Base-by-base conservation (phyloP, 2,797 vertebrate genomes). In the Propithecus deckenii region DNA sequence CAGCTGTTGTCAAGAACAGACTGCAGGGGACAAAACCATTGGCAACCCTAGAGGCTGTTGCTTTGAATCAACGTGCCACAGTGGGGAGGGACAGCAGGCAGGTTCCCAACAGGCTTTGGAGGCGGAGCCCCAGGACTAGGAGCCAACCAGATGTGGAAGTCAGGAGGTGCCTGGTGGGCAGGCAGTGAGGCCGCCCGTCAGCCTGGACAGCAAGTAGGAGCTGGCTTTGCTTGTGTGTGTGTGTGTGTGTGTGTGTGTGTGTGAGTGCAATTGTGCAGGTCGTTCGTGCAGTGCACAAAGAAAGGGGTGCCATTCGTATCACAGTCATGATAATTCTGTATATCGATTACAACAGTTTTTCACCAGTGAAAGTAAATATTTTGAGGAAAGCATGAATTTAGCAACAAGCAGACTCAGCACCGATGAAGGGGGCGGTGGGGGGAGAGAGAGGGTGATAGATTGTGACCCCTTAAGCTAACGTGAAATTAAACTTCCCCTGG, bases 381-480 rank as follows among this genome's bases (percentile, higher is more conserved):
- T 75, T 65, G 65, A 85, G 46, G 52, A 84, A 86, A 84, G 63
- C 22, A 7, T 38, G 2, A 1, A 20, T 43, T 76, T 76, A 41
- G 57, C 79, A 57, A 79, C 23, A 50, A 38, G 28, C 23, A 57
- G 11, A 75, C 9, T 25, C 10, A 55, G 22, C 57, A 5, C 1
- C 22, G 32, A 15, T 5, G 61, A 48, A n/a, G 3, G 5, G 15
- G 15, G 3, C 4, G 2, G 10, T 32, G 0, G 32, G 2, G 35
- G 12, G 32, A 71, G 22, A 74, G 11, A 55, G 12, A 7, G 1
- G 0, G 1, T 20, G 9, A 46, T 7, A 0, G 7, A 32, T 25
- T 48, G 20, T 46, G 30, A 65, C 43, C 88, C 63, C 89, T 78
- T 32, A 59, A 18, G 7, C 23, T 63, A 43, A 67, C 38, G 9